phyloP scores from a whole-genome alignment of 2,888 invertebrate genomes.

The Caprella mutica region DNA sequence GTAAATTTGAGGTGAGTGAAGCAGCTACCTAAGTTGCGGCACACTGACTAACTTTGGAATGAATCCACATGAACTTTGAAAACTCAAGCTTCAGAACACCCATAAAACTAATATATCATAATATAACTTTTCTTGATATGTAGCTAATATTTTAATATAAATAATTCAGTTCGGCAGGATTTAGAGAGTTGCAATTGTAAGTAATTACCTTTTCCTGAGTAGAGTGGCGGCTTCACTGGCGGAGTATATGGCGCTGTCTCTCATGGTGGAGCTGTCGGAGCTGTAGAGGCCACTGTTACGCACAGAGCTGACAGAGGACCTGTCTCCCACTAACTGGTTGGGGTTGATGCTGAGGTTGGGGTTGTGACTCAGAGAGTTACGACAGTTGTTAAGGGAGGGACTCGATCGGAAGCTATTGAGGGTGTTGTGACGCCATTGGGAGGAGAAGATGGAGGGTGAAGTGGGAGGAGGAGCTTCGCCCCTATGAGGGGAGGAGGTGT shows the following conservation, averaged over 20 bases:
- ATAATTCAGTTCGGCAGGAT: no score
- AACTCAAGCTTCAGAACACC: no score
- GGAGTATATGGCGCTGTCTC: background rate
- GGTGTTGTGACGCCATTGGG: no score
- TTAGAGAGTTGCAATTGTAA: no score
- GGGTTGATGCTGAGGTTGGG: background rate
- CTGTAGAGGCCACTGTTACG: constrained; percentile 2
- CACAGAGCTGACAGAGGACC: background rate
- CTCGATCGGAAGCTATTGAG: background rate
- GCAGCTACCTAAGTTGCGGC: no score
- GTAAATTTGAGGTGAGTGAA: no score
- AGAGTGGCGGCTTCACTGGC: background rate
- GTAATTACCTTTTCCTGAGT: constrained; percentile 1
- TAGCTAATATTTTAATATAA: no score
- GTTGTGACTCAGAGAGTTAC: constrained; percentile 17
- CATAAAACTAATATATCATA: no score
- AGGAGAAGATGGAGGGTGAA: background rate
- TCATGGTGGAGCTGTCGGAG: background rate
- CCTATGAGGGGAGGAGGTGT: background rate
- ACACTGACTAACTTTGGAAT: no score
- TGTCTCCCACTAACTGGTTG: no score
- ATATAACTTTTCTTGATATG: no score
- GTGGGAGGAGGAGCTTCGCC: background rate
- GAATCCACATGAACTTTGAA: no score
- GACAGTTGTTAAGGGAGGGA: constrained; percentile 24